Percentiles rank a stretch among this genome's conserved stretches.
Conservation (phyloP, 2,113 vertebrate species). For the Fukomys damarensis region DNA sequence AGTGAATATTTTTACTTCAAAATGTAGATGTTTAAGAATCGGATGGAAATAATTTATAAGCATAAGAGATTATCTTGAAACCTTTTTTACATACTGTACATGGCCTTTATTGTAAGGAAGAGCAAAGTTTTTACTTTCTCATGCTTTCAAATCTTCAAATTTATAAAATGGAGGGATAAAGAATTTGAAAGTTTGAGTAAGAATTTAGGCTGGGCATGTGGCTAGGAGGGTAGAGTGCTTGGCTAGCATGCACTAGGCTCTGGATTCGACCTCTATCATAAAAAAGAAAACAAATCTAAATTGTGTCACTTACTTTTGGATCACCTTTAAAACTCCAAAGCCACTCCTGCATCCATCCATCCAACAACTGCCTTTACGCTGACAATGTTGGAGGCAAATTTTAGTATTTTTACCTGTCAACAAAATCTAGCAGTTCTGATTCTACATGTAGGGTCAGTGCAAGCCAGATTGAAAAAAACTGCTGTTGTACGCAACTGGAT, state of each 20-base stretch:
- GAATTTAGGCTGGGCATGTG: background rate
- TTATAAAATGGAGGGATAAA: slow-evolving; percentile 44
- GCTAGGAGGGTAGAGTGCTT: background rate
- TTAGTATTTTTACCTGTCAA: background rate
- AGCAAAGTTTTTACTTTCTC: slow-evolving; percentile 48
- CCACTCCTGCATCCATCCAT: background rate
- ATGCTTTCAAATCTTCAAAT: slow-evolving; percentile 35
- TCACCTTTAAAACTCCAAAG: slow-evolving; percentile 40
- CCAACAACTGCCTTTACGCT: background rate
- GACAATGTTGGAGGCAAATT: background rate
- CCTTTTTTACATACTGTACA: slow-evolving; percentile 34
- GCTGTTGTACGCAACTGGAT: background rate
- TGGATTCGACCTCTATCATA: background rate
- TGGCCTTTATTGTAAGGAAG: background rate
- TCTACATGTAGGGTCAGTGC: background rate
- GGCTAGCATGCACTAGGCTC: background rate
- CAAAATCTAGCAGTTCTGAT: slow-evolving; percentile 15
- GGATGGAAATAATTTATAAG: slow-evolving; percentile 52
- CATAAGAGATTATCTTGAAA: slow-evolving; percentile 20
- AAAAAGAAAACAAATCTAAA: background rate
- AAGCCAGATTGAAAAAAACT: background rate
- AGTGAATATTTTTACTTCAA: slow-evolving; percentile 50
- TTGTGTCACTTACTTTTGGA: slow-evolving; percentile 46
- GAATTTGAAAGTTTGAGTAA: slow-evolving; percentile 58
- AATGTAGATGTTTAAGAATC: slow-evolving; percentile 53